Percentiles rank a stretch among this genome's conserved stretches.
Conservation (phyloP, 1,140 invertebrate genomes). For the Fopius arisanus region DNA sequence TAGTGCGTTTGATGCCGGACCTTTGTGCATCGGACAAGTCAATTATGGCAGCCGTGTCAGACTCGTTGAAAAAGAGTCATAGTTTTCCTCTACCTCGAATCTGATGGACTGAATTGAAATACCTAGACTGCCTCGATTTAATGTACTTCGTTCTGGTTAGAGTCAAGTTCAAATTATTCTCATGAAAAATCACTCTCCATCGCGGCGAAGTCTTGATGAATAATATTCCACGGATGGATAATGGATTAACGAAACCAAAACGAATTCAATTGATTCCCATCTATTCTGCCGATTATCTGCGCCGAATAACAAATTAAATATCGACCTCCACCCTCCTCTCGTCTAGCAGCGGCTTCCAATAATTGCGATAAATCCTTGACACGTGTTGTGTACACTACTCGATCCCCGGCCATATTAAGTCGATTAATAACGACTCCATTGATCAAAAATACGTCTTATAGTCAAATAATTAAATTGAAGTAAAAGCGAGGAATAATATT, state of each 20-base stretch:
- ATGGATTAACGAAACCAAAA: not conserved
- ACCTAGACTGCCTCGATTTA: not conserved
- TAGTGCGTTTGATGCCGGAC: not conserved
- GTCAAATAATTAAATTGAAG: not conserved
- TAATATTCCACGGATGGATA: too few relatives aligned
- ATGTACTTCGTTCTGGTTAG: not conserved
- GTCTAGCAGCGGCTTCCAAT: not conserved
- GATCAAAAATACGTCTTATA: not conserved
- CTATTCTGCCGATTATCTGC: slow-evolving; percentile 2
- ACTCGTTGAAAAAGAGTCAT: not conserved
- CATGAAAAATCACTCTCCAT: not conserved
- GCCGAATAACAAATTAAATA: slow-evolving; percentile 12
- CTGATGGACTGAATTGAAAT: not conserved
- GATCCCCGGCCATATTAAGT: not conserved
- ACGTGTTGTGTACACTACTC: not conserved
- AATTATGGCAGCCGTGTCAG: not conserved
- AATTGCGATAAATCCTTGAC: not conserved
- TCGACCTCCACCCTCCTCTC: not conserved
- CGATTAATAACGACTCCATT: slow-evolving; percentile 6
- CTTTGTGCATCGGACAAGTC: slow-evolving; percentile 7
- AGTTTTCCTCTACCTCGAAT: not conserved
- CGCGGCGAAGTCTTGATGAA: not conserved
- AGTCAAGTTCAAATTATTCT: not conserved
- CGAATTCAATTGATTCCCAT: not conserved
- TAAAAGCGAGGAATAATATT: too few relatives aligned